Evolutionary conservation across 2,888 invertebrate genomes (phyloP), one percentile per base, ranked within the genome.

Genomic region (Cancer borealis): DNA sequence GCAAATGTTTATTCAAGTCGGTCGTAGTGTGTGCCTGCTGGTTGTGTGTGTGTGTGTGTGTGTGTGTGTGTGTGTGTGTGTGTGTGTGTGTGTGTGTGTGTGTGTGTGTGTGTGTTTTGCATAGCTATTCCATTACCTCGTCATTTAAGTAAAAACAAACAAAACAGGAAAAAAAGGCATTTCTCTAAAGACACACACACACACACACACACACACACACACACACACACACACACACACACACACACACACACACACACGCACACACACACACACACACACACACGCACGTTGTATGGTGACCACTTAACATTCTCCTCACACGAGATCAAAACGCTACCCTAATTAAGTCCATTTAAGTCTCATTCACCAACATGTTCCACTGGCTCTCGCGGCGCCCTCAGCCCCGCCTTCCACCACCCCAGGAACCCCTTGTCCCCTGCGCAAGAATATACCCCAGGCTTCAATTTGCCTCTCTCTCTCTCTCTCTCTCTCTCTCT

Each of bases 401-500:
- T n/a, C 14, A 12, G 54, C 54, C 3, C 8, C 54, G 66, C 21
- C 73, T 10, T 26, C 26, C 60, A 49, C 49, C 10, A 49, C 88
- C 21, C 79, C 21, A 6, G 0, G 8, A 17, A 8, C 8, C 26
- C 21, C 79, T 26, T 21, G 8, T 10, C 12, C 8, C 12, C 21
- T 26, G 30, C 21, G 30, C 79, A 79, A 30, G 79, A 8, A n/a
- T 79, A 79, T 79, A 17, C 12, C 8, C 8, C n/a, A 79, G n/a
- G 21, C 14, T 30, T 79, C 6, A 17, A 21, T 30, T 21, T 17
- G 30, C 8, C 39, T 30, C 39, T 26, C 30, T 3, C 26, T 88
- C 46, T 46, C 88, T 14, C 88, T 46, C 88, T 46, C 88, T 46
- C 88, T 87, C 84, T 87, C 88, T 46, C 88, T 47, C 47, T 88